Evolutionary conservation across 2,888 invertebrate genomes (phyloP), one percentile per base, ranked within the genome.

Genomic region (Anodontia alba): DNA sequence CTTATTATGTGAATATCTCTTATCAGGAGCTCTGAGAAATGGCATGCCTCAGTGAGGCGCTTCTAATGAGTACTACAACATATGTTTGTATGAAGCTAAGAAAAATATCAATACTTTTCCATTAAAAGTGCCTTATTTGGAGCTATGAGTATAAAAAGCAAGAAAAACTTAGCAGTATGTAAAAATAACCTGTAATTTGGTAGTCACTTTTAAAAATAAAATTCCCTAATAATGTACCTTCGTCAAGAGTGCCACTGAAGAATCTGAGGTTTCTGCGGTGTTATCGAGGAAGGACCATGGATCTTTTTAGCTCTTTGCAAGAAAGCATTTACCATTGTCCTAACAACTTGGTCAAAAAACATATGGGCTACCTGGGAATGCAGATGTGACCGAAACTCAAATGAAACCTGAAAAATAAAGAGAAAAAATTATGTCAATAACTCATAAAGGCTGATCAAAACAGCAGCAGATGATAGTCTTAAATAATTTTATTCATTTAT

Each of bases 341-440:
- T 96, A n/a, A 98, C 98, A 66, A 99, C 96, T 95, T 98, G 97
- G 94, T 99, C 98, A 94, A 99, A 99, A 94, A 99, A 98, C 92
- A 99, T 95, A 95, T 97, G 97, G 0, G 99, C 97, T 85, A 99
- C 94, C 89, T 98, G 97, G 51, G 98, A 98, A 94, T 99, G 98
- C 49, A 99, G 95, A 0, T 96, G 95, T 0, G 98, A 98, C 80
- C 97, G 96, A 94, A 99, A 99, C 95, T 99, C 97, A 95, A 99
- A 99, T 23, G 97, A 75, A 33, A 94, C 93, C 94, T 94, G 91
- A 38, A 89, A 90, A 26, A 66, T n/a, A 82, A 67, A 72, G 26
- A 72, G 33, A 29, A 42, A 75, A 66, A 31, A 31, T 12, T n/a
- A 57, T 7, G 5, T 8, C 38, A 5, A 38, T 38, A 38, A 12